Conservation (phyloP, 2,113 vertebrate species). For the Engystomops pustulosus region DNA sequence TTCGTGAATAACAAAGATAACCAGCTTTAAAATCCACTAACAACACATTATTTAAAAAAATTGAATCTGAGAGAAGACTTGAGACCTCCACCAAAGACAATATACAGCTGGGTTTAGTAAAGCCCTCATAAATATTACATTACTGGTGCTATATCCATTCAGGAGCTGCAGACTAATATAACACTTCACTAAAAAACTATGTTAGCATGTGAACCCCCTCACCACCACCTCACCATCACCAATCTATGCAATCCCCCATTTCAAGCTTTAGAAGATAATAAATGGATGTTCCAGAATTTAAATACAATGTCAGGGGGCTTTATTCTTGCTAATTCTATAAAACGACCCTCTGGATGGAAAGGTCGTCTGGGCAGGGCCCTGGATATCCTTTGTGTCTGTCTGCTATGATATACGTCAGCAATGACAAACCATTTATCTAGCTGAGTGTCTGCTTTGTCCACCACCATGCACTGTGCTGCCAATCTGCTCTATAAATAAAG, state of each 20-base stretch:
- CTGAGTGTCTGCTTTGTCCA: conserved; percentile 23
- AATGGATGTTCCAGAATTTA: conserved; percentile 18
- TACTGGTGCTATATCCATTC: conserved; percentile 27
- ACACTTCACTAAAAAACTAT: conserved; percentile 8
- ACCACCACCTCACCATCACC: no score
- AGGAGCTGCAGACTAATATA: conserved; percentile 16
- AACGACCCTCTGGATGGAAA: conserved; percentile 38
- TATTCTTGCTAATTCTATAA: conserved; percentile 32
- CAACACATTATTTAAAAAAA: conserved; percentile 51
- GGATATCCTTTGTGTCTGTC: conserved; percentile 44
- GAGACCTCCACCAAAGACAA: conserved; percentile 39
- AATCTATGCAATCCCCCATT: background rate
- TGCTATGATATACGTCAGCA: conserved; percentile 37
- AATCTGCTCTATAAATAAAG: conserved; percentile 46
- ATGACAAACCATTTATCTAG: conserved; percentile 49
- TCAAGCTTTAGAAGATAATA: background rate
- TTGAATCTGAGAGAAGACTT: conserved; percentile 8
- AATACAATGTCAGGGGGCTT: conserved; percentile 26
- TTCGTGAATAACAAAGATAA: conserved; percentile 53
- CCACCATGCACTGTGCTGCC: conserved; percentile 1
- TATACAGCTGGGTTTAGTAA: conserved; percentile 40
- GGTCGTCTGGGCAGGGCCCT: conserved; percentile 35
- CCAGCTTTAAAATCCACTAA: conserved; percentile 41
- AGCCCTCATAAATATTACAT: conserved; percentile 50
- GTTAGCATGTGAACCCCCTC: background rate